Percentiles rank a stretch among this genome's conserved stretches.
Evolutionary conservation across 2,888 invertebrate genomes (phyloP).

Genomic region (Chaitophorus viminalis): DNA sequence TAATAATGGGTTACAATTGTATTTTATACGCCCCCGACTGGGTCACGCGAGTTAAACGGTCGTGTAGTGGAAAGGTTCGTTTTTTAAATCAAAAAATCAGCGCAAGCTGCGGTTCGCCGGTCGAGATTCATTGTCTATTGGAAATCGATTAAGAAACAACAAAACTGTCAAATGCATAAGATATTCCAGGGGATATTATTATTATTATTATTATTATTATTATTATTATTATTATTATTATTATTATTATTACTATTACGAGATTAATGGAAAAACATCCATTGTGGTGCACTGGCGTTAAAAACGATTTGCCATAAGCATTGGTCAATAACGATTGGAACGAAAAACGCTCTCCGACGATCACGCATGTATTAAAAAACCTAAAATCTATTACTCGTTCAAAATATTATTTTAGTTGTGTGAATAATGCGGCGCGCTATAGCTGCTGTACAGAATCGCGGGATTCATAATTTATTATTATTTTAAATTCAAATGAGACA

Average conservation of each 20-base stretch:
- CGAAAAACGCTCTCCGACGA: background rate
- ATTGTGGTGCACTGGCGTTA: no score
- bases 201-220: no score
- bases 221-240: no score
- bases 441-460: background rate
- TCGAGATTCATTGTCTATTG: background rate
- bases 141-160: background rate
- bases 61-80: background rate
- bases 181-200: background rate
- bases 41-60: no score
- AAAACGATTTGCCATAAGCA: background rate
- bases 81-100: background rate
- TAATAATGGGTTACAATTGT: no score
- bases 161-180: conserved; percentile 4
- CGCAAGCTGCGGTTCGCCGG: background rate
- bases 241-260: no score
- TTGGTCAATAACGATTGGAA: background rate
- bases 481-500: background rate
- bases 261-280: conserved; percentile 31
- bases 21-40: no score
- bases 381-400: no score
- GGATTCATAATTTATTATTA: background rate
- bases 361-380: no score
- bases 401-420: no score
- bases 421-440: no score